Evolutionary conservation across 2,113 vertebrate genomes (phyloP), one percentile per base, ranked within the genome.

Genomic region (Triplophysa tibetana): DNA sequence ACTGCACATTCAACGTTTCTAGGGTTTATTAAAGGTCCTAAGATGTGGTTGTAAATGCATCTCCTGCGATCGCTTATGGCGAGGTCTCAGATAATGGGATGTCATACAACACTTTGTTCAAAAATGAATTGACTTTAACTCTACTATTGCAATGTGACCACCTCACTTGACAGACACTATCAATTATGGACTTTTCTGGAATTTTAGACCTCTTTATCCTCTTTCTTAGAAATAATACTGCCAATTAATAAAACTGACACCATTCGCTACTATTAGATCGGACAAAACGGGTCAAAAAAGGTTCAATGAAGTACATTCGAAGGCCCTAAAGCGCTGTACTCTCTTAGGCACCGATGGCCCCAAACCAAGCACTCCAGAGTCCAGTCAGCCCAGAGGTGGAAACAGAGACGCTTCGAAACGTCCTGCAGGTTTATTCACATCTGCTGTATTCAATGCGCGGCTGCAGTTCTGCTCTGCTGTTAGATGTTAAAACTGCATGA

Each of bases 331-430:
- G 26, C n/a, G 52, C 16, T 83, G 33, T 81, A 78, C 75, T 61
- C 66, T 78, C 69, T 62, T 72, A 93, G 98, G 91, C 84, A 79
- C 91, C 86, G 96, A 98, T 86, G 89, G 91, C 83, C 94, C 94
- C 75, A 97, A 94, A 91, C 77, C 91, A 72, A 85, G 69, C 38
- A 6, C 89, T 85, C 92, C 93, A 73, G 95, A 98, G 88, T 88
- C 88, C 88, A 95, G 97, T 21, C 93, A 93, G 17, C 90, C 94
- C 84, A 93, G 94, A 89, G 92, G 92, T 88, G 98, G 98, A 87
- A 96, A 87, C 90, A 82, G 89, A 29, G 93, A 95, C 58, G 81
- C 88, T 4, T 88, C 88, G 81, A 96, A 92, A 88, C 94, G 93
- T 82, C 95, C 95, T 80, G 79, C 94, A 89, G 58, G 78, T 81